A percentile compares a stretch with the other conserved stretches of the same genome.
phyloP scores from a whole-genome alignment of 2,797 vertebrate genomes.

The Sardinella longiceps region DNA sequence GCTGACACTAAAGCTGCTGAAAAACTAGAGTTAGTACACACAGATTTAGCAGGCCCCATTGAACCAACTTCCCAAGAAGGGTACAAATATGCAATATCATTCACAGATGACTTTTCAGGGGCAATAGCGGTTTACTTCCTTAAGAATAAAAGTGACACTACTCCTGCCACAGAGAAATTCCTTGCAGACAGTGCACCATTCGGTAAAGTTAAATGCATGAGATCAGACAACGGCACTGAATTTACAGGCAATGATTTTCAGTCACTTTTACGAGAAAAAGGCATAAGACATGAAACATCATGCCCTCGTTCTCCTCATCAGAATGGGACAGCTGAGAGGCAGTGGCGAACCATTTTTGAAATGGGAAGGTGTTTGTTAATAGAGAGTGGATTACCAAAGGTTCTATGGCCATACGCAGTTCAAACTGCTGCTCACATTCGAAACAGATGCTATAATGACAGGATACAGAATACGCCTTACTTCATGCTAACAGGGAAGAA shows the following conservation, averaged over 20 bases:
- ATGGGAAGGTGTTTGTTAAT: constrained; percentile 49
- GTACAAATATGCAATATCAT: constrained; percentile 15
- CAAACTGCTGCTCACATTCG: constrained; percentile 26
- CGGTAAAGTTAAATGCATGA: no score
- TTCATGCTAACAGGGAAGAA: constrained; percentile 39
- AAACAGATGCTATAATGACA: constrained; percentile 50
- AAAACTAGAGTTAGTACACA: constrained; percentile 29
- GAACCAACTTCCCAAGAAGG: constrained; percentile 26
- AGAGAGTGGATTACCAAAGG: constrained; percentile 47
- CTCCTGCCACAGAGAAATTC: no score
- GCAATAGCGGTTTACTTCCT: constrained; percentile 34
- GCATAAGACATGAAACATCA: constrained; percentile 17
- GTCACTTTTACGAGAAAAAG: constrained; percentile 31
- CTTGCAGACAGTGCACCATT: no score
- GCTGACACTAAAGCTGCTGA: constrained; percentile 27
- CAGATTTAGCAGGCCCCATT: constrained; percentile 41
- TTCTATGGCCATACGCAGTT: constrained; percentile 44
- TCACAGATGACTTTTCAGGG: constrained; percentile 38
- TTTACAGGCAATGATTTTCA: no score
- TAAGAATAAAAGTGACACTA: constrained; percentile 26
- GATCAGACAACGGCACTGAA: no score
- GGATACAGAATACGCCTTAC: constrained; percentile 39
- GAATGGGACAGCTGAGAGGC: constrained; percentile 45
- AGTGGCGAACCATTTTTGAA: constrained; percentile 50
- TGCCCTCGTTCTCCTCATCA: constrained; percentile 44